Base-by-base conservation (phyloP, 2,888 invertebrate species). In the Eucera pruinosa region DNA sequence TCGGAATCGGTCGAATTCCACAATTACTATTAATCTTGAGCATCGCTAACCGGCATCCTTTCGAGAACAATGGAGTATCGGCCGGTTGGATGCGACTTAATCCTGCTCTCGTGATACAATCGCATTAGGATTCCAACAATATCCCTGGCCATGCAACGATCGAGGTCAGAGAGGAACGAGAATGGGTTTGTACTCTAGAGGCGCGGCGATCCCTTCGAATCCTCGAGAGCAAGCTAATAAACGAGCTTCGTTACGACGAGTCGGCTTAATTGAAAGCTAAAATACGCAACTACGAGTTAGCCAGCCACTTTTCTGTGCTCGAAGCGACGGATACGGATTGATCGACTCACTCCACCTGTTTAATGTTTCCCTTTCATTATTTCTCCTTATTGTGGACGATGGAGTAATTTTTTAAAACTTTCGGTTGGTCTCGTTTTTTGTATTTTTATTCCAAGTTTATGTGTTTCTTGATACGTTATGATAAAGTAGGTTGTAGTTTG, bases 121-220 rank as follows among this genome's bases (percentile, higher is more conserved):
- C 74, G 80, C 80, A 82, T 82, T 82, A 82, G 78, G 83, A 77
- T 67, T 52, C 55, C 75, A 36, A 48, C 64, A 57, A 74, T 71
- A 57, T 50, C 36, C 18, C 27, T 18, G 27, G 18, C 67, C 73
- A 57, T 48, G 74, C 73, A 64, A 65, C 23, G 58, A 50, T 30
- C 50, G 18, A 23, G 57, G 36, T 75, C 36, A 52, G 30, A 23
- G 43, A 15, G 62, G 20, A 52, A 27, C 58, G 64, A 15, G 57
- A 41, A 73, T 50, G 20, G 58, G 15, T 48, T 54, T 36, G 45
- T 27, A n/a, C 15, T 43, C 25, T 20, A 18, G 47, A 20, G 15
- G 7, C 18, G 27, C 20, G 20, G 36, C 7, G 39, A 60, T 52
- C 45, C 25, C n/a, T n/a, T 45, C 33, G 61, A 41, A 62, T 55